Evolutionary conservation across 1,140 invertebrate genomes (phyloP), one percentile per base, ranked within the genome.

Genomic region (Cataglyphis hispanica): DNA sequence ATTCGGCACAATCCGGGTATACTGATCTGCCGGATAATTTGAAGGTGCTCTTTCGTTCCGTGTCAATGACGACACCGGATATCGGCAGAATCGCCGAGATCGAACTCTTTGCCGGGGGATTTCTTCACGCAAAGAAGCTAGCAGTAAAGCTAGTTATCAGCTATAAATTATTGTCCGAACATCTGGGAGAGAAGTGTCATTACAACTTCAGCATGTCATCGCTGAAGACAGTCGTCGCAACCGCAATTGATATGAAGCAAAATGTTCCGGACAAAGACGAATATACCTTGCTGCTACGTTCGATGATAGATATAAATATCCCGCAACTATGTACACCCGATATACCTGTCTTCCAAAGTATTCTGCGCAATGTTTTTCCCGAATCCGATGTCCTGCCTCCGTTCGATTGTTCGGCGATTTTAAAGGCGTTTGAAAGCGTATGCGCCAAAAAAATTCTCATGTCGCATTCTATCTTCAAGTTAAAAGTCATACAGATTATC

Each of bases 1-100:
- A 97, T 91, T 95, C 96, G 3, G 92, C 95, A 53, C 96, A 96
- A 89, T 95, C 95, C n/a, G 96, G 96, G 22, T 92, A 96, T 75
- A 96, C 95, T 2, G 94, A 96, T 88, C 90, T 97, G 76, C 96
- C 97, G 0, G 97, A 97, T 88, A 97, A 97, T 92, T 93, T 97
- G 2, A 97, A 96, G 92, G 94, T 96, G 10, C 92, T 97, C 46
- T 97, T 97, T 92, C 95, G 97, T 83, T 96, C 96, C 22, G 96
- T 97, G 4, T 96, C 97, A 16, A 97, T 97, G 96, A 96, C 97
- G 95, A 95, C 96, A 16, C 97, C 97, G 8, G 97, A 98, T 92
- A 95, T 96, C 85, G 95, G 95, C 11, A 94, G 96, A 91, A 97
- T 97, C 91, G 95, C 96, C 27, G 96, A 97, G 93, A 95, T 97